Percentiles rank a stretch among this genome's conserved stretches.
Conservation (phyloP, 37 sponge, comb jelly and placozoan genomes). For the Theonella swinhoei region DNA sequence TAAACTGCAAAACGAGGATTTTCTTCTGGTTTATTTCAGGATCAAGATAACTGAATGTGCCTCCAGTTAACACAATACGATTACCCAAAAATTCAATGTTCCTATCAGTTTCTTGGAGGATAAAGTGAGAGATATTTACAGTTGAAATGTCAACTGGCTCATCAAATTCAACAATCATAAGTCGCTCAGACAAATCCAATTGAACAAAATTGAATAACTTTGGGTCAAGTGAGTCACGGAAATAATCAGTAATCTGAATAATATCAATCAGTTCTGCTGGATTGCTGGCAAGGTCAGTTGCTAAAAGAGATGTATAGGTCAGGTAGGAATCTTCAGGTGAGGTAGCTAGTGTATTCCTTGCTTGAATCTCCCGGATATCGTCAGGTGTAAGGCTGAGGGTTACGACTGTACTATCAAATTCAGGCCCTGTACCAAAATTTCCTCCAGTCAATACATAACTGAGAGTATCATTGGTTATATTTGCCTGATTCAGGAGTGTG, state of each 20-base stretch:
- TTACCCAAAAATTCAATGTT: neutral
- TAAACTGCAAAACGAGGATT: slow-evolving; percentile 37
- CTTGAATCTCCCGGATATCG: slow-evolving; percentile 70
- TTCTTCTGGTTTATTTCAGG: slow-evolving; percentile 44
- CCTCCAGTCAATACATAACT: slow-evolving; percentile 65
- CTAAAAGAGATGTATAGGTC: slow-evolving; percentile 44
- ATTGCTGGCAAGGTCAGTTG: slow-evolving; percentile 60
- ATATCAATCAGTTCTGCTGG: slow-evolving; percentile 26
- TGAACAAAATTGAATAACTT: slow-evolving; percentile 53
- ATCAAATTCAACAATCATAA: slow-evolving; percentile 57
- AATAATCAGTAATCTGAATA: slow-evolving; percentile 42
- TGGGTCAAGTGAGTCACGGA: slow-evolving; percentile 64
- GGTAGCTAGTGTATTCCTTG: slow-evolving; percentile 63
- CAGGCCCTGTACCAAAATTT: neutral
- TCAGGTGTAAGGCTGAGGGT: slow-evolving; percentile 24
- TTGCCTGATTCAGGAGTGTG: slow-evolving; percentile 45
- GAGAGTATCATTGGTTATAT: neutral
- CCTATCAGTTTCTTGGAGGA: slow-evolving; percentile 41
- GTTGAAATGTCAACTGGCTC: slow-evolving; percentile 77
- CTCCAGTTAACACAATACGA: slow-evolving; percentile 61
- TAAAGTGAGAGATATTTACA: slow-evolving; percentile 45
- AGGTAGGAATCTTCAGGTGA: slow-evolving; percentile 67
- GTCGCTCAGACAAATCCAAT: slow-evolving; percentile 49
- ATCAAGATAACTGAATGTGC: slow-evolving; percentile 55
- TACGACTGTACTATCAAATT: slow-evolving; percentile 31